Evolutionary conservation across 1,140 invertebrate species (phyloP).

Genomic region (Bombus polaris): DNA sequence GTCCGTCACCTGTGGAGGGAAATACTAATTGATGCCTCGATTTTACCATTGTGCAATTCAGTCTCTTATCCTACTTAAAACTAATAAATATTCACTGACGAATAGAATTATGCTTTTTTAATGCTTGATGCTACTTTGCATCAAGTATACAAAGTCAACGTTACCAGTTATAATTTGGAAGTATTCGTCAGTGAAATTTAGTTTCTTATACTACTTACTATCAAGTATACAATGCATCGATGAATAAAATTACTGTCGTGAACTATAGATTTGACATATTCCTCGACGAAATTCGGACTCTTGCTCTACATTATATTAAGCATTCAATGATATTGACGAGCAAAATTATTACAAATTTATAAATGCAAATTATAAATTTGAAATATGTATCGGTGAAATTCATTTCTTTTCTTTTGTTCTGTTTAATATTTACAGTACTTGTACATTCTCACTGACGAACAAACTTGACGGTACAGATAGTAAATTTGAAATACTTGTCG

Average conservation of each 20-base stretch:
- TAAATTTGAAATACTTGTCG: neutral
- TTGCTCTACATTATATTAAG: neutral
- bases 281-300: neutral
- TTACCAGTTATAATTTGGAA: neutral
- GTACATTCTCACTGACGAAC: neutral
- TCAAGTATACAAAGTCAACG: neutral
- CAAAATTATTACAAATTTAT: neutral
- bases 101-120: neutral
- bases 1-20: slow-evolving; percentile 88
- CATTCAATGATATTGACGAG: neutral
- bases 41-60: slow-evolving; percentile 26
- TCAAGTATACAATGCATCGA: neutral
- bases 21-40: slow-evolving; percentile 58
- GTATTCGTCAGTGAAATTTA: neutral
- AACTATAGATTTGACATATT: too few species aligned
- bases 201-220: neutral
- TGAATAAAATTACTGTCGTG: neutral
- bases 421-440: neutral
- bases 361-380: neutral
- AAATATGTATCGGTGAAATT: neutral
- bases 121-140: neutral
- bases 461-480: neutral
- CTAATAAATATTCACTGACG: neutral
- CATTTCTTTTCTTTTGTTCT: neutral
- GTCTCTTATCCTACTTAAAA: slow-evolving; percentile 4